Percentiles rank a stretch among this genome's conserved stretches.
Evolutionary conservation across 1,140 invertebrate species (phyloP).

Genomic region (fruit fly (Drosophila melanogaster)): DNA sequence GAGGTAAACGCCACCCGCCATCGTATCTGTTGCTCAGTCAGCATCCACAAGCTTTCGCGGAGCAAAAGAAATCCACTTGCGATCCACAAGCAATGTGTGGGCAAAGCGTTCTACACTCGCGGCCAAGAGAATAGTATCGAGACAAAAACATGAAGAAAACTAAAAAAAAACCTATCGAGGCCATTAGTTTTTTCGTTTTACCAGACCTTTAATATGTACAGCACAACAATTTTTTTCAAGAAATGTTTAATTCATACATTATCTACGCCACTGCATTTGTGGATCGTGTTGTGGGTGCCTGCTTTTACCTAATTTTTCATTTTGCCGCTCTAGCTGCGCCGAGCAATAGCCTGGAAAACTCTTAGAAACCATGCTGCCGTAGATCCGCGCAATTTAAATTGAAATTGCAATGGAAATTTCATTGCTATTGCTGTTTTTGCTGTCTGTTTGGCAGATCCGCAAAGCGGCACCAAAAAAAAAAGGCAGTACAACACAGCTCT

Average conservation of each 20-base stretch:
- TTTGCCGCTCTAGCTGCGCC: constrained; percentile 29
- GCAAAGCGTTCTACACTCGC: not conserved
- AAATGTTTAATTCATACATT: too few species aligned
- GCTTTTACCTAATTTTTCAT: constrained; percentile 56
- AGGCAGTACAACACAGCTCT: constrained; percentile 17
- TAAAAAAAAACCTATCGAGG: too few species aligned
- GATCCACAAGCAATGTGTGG: constrained; percentile 46
- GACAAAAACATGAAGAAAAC: too few species aligned
- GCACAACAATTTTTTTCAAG: too few species aligned
- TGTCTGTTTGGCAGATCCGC: constrained; percentile 21
- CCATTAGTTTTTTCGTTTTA: too few species aligned
- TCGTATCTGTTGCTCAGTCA: constrained; percentile 7
- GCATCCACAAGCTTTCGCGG: constrained; percentile 63
- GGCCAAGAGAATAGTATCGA: not conserved
- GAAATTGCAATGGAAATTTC: constrained; percentile 75
- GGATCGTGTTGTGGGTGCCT: constrained; percentile 19
- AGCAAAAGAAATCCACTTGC: constrained; percentile 49
- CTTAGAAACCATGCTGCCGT: constrained; percentile 72
- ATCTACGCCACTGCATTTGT: not conserved
- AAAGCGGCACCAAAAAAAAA: constrained; percentile 1
- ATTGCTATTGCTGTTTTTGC: constrained; percentile 17
- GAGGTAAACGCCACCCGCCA: constrained; percentile 32
- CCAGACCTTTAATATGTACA: too few species aligned
- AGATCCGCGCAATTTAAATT: constrained; percentile 80
- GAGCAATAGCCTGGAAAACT: constrained; percentile 43